Percentiles rank a stretch among this genome's conserved stretches.
phyloP scores from a whole-genome alignment of 2,113 vertebrate genomes.

The Spea bombifrons region DNA sequence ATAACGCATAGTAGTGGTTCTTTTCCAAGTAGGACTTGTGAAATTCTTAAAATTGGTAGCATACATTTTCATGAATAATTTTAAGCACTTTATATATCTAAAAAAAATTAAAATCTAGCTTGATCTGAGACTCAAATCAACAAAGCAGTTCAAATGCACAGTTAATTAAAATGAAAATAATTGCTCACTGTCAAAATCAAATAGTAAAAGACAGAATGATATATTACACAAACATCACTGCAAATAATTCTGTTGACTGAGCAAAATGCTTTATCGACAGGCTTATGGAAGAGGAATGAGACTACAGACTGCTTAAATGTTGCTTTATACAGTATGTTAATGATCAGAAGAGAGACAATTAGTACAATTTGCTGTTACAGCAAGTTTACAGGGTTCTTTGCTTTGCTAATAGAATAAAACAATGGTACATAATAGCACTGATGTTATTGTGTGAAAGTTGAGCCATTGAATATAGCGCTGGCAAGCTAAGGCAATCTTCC shows the following conservation, averaged over 20 bases:
- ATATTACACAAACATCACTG: slow-evolving; percentile 1
- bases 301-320: not conserved
- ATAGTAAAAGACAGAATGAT: slow-evolving; percentile 12
- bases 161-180: slow-evolving; percentile 26
- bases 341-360: not conserved
- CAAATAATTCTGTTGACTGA: not conserved
- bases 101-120: not conserved
- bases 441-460: too few species aligned
- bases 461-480: too few species aligned
- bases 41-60: too few species aligned
- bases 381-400: not conserved
- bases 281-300: not conserved
- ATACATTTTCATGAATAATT: not conserved
- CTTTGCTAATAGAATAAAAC: not conserved
- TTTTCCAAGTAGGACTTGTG: too few species aligned
- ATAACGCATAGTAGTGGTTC: too few species aligned
- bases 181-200: slow-evolving; percentile 4
- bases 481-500: too few species aligned
- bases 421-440: not conserved
- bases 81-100: not conserved
- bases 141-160: not conserved
- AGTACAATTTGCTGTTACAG: not conserved
- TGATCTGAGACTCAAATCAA: not conserved
- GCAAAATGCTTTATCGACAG: not conserved
- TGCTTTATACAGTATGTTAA: slow-evolving; percentile 3